Evolutionary conservation across 2,888 invertebrate genomes (phyloP).

Genomic region (Ctenicera cuprea): DNA sequence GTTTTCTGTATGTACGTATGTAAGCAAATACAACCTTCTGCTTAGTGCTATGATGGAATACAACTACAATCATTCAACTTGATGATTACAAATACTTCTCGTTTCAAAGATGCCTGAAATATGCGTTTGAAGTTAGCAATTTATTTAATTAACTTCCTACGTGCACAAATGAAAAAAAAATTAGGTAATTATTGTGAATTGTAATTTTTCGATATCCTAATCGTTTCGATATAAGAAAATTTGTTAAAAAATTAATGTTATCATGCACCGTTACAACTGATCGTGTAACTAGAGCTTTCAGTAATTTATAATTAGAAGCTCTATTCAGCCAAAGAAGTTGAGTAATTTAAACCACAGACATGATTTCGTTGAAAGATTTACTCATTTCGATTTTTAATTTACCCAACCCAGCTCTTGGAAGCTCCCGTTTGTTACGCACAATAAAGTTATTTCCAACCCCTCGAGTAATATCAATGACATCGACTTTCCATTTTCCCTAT

Average conservation of each 20-base stretch:
- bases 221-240: background rate
- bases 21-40: too few species aligned
- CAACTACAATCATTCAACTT: too few species aligned
- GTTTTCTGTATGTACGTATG: too few species aligned
- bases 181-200: too few species aligned
- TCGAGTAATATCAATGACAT: constrained; percentile 65
- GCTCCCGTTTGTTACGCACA: constrained; percentile 55
- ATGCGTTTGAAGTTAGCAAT: too few species aligned
- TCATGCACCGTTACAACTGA: background rate
- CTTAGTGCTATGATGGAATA: too few species aligned
- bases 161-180: too few species aligned
- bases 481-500: constrained; percentile 64
- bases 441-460: constrained; percentile 65
- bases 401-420: constrained; percentile 36
- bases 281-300: background rate
- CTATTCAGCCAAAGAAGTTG: background rate
- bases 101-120: too few species aligned
- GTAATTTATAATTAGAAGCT: constrained; percentile 7
- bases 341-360: constrained; percentile 25
- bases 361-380: constrained; percentile 37
- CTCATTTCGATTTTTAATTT: constrained; percentile 50
- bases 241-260: background rate
- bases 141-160: too few species aligned
- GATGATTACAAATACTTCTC: too few species aligned
- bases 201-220: background rate